Base-by-base conservation (phyloP, 1,140 invertebrate genomes). In the Drosophila ambigua region DNA sequence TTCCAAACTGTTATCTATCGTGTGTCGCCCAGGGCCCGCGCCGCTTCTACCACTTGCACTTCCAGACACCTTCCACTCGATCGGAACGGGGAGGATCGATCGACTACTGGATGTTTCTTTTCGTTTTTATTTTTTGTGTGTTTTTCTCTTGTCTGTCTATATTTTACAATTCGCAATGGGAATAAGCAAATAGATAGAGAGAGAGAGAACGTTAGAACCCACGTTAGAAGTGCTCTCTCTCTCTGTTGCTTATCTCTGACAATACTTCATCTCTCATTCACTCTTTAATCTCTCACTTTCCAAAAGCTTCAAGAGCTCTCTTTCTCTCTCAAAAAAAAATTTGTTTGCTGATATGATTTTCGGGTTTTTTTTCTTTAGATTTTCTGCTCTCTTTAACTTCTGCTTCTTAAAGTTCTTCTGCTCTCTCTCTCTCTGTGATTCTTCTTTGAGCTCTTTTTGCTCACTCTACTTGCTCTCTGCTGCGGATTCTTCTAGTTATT, bases 281-380 rank as follows among this genome's bases (percentile, higher is more conserved):
- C 31, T 35, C 31, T 11, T 39, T 39, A 39, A 53, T 39, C 31
- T 52, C 54, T 62, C 50, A 62, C 41, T 53, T 51, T 54, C 15
- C 15, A 8, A 5, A 28, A 35, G 45, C 63, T 63, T 60, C 66
- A 55, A 60, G 50, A 60, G 63, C 74, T 78, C 71, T 72, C 63
- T 84, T 79, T 85, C 81, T 72, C 73, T 79, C 45, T 24, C 23
- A 24, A 46, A 50, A 72, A 72, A 59, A 72, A 72, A 54, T 46
- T 46, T 60, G 52, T 15, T 65, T 74, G 84, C 82, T 85, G 78
- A 87, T 82, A 82, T 78, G 78, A 74, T 72, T 81, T 72, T 85
- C 43, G 68, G 59, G 63, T 59, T 77, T 35, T 63, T 59, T 52
- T 53, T 45, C 20, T 35, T 52, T 49, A 53, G 35, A 41, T 28